Evolutionary conservation across 2,888 invertebrate species (phyloP), one percentile per base, ranked within the genome.

Genomic region (Caenorhabditis macrosperma): DNA sequence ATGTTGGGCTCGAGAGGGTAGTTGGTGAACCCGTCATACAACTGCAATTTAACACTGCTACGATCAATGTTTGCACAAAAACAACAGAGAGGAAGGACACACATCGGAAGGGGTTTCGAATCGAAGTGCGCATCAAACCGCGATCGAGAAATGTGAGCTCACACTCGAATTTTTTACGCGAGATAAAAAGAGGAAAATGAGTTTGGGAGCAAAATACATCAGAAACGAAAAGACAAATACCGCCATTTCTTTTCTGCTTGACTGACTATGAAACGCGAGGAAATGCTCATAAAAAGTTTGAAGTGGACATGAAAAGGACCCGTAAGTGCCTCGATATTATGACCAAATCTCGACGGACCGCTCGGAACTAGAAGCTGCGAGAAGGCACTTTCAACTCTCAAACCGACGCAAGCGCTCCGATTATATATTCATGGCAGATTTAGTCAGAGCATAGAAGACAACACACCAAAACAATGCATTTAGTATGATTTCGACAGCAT

Each of bases 11-110:
- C 88, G 52, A 89, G 86, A 24, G 87, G 85, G 60, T 86, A 85
- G 83, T 89, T 89, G 69, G 82, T 74, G 79, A 81, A 88, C 28
- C 87, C 88, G 66, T 87, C 84, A 74, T 89, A 89, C 60, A 81
- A 82, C 88, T 89, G 78, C 44, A 87, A 86, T 72, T 22, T 24
- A 55, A 64, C 38, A 72, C 33, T 46, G 20, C n/a, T n/a, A n/a
- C 28, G 55, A 59, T 61, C 52, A 60, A 61, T 71, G 63, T 72
- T 72, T 72, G 44, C 63, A 44, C 17, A 52, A 52, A 41, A 60
- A 60, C 60, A 52, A 59, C n/a, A 52, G 44, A 44, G 17, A 20
- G 15, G 44, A 28, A 46, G 10, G 33, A 55, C n/a, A n/a, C n/a
- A n/a, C n/a, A n/a, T n/a, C n/a, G n/a, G n/a, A n/a, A n/a, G n/a